Evolutionary conservation across 2,797 vertebrate species (phyloP).

Genomic region (Delichon dasypus): DNA sequence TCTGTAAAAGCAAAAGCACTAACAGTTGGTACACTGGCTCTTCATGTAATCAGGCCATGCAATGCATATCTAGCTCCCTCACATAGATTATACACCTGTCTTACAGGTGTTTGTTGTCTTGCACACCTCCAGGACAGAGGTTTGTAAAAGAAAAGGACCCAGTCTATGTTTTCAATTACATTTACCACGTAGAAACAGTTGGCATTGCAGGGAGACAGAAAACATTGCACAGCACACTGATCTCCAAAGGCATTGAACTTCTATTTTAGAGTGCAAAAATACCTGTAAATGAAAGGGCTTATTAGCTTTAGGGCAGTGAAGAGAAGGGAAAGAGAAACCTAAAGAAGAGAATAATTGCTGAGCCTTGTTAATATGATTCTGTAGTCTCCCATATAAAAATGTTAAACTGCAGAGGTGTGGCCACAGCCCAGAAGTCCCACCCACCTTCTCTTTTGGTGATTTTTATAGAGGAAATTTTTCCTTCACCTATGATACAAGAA

Average conservation of each 20-base stretch:
- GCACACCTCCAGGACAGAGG: slow-evolving; percentile 15
- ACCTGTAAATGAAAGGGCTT: slow-evolving; percentile 46
- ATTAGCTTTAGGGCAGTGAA: slow-evolving; percentile 19
- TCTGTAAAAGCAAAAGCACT: slow-evolving; percentile 51
- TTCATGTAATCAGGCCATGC: slow-evolving; percentile 9
- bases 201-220: slow-evolving; percentile 18
- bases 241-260: slow-evolving; percentile 36
- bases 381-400: not conserved
- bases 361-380: not conserved
- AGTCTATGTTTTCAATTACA: not conserved
- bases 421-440: not conserved
- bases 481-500: not conserved
- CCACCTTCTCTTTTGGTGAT: not conserved
- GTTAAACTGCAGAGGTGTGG: not conserved
- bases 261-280: slow-evolving; percentile 59
- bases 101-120: slow-evolving; percentile 54
- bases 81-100: slow-evolving; percentile 55
- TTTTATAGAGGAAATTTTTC: not conserved
- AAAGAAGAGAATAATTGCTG: not conserved
- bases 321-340: slow-evolving; percentile 32
- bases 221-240: slow-evolving; percentile 37
- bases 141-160: not conserved
- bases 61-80: slow-evolving; percentile 28
- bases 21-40: slow-evolving; percentile 14
- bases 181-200: slow-evolving; percentile 1